Evolutionary conservation across 2,888 invertebrate genomes (phyloP), one percentile per base, ranked within the genome.

Genomic region (Acheta domesticus): DNA sequence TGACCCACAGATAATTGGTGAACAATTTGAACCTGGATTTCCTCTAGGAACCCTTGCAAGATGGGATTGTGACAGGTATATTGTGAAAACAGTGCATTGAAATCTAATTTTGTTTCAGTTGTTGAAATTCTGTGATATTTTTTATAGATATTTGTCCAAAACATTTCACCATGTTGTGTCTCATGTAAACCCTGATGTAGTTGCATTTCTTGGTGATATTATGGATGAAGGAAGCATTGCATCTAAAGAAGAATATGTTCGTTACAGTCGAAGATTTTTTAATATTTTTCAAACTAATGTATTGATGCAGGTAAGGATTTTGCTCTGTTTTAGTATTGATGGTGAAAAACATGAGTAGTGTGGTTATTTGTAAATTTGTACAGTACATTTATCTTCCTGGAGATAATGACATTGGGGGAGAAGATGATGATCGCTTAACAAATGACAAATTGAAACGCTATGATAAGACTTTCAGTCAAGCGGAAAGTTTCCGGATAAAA

Each of bases 401-500:
- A 11, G 99, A 99, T 86, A 99, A 99, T 87, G 99, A 99, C 85
- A 96, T 99, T 80, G 99, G 98, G 12, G 98, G 99, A 19, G 98
- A 99, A 87, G 92, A 88, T 78, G 85, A 90, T 81, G 93, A 93
- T 84, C 90, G 91, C 74, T 91, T 95, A 75, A 91, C 91, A 36
- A 87, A 88, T 76, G 86, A 90, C n/a, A 95, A 95, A 87, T 86
- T 93, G 11, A 86, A 88, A 20, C 91, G 93, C 84, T 97, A 96
- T 86, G 90, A 93, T 80, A 89, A 91, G 83, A 91, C 93, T 82
- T 96, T 96, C 85, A 89, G 90, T 50, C 93, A 93, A 84, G 90
- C 92, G 3, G 90, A 92, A 82, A 87, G 92, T 0, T 88, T 93
- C 74, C 87, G 88, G 78, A 88, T 89, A 82, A 89, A 89, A 77